Evolutionary conservation across 2,888 invertebrate genomes (phyloP).

Genomic region (Seladonia tumulorum): DNA sequence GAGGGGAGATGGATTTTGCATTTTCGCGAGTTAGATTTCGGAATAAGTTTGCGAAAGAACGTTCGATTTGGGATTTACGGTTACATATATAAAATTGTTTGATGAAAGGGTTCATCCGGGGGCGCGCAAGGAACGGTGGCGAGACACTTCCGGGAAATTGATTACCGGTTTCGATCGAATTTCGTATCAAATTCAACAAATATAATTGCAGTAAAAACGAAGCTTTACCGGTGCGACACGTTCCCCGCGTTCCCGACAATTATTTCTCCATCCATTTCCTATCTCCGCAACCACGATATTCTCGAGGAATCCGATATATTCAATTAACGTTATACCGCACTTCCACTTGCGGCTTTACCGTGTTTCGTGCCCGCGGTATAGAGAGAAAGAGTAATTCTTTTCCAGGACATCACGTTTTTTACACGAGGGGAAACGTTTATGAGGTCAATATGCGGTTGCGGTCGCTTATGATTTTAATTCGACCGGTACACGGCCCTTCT

Average conservation of each 20-base stretch:
- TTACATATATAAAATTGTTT: conserved; percentile 23
- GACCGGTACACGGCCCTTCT: conserved; percentile 46
- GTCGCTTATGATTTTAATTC: conserved; percentile 63
- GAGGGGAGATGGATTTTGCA: not conserved
- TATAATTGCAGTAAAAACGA: conserved; percentile 73
- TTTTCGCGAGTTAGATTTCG: not conserved
- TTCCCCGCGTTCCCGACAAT: conserved; percentile 69
- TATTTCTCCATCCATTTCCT: conserved; percentile 72
- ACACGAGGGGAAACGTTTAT: conserved; percentile 53
- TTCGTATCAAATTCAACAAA: conserved; percentile 71
- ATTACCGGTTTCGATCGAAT: conserved; percentile 70
- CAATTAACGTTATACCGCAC: conserved; percentile 72
- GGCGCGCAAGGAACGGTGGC: conserved; percentile 63
- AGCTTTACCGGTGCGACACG: conserved; percentile 68
- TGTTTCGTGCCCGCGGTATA: conserved; percentile 49
- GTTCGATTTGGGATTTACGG: conserved; percentile 42
- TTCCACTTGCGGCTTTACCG: conserved; percentile 67
- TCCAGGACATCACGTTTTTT: conserved; percentile 67
- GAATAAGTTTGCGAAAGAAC: not conserved
- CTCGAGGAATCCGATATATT: conserved; percentile 73
- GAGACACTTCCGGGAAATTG: conserved; percentile 73
- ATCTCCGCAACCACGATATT: conserved; percentile 72
- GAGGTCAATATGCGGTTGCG: conserved; percentile 64
- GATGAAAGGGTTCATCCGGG: conserved; percentile 17
- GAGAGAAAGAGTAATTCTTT: conserved; percentile 68